These are phyloP conservation scores for Lasioglossum figueresi DNA, from an alignment of 2,888 invertebrate species.

Conservation along the genomic window DNA sequence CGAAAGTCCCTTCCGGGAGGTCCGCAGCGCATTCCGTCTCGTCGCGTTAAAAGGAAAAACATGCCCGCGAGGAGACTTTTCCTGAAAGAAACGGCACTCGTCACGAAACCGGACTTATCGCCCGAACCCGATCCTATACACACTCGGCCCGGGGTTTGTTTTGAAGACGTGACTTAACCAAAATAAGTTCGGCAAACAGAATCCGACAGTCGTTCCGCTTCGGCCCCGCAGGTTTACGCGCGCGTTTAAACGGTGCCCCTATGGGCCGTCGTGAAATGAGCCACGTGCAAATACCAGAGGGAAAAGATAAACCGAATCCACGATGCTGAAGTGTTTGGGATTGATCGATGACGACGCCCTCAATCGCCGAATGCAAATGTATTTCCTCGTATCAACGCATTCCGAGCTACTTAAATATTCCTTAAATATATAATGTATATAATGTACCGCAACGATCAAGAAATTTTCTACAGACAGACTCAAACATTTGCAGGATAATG, in stretches of 20 bases:
- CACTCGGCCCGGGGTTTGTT: slow-evolving; percentile 68
- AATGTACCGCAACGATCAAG: background rate
- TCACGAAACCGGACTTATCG: slow-evolving; percentile 71
- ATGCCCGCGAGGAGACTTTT: slow-evolving; percentile 51
- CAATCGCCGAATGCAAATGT: slow-evolving; percentile 36
- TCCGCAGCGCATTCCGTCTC: slow-evolving; percentile 48
- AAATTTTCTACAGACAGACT: no score
- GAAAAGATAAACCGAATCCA: slow-evolving; percentile 46
- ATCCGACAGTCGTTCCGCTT: slow-evolving; percentile 18
- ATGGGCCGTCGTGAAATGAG: slow-evolving; percentile 49
- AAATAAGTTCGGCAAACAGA: slow-evolving; percentile 72
- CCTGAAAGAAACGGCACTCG: slow-evolving; percentile 54
- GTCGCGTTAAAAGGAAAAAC: slow-evolving; percentile 61
- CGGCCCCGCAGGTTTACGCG: slow-evolving; percentile 23
- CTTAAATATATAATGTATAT: no score
- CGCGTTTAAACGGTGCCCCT: slow-evolving; percentile 26
- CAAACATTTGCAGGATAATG: background rate
- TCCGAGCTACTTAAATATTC: background rate
- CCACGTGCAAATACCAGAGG: slow-evolving; percentile 45
- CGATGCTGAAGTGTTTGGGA: slow-evolving; percentile 31
- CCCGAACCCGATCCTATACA: slow-evolving; percentile 59
- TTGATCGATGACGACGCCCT: slow-evolving; percentile 37
- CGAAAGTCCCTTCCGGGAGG: slow-evolving; percentile 57
- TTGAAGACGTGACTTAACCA: slow-evolving; percentile 74
- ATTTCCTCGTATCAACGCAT: background rate